Percentiles rank a stretch among this genome's conserved stretches.
Conservation (phyloP, 92 coral and sea anemone species). For the Porites evermanni region DNA sequence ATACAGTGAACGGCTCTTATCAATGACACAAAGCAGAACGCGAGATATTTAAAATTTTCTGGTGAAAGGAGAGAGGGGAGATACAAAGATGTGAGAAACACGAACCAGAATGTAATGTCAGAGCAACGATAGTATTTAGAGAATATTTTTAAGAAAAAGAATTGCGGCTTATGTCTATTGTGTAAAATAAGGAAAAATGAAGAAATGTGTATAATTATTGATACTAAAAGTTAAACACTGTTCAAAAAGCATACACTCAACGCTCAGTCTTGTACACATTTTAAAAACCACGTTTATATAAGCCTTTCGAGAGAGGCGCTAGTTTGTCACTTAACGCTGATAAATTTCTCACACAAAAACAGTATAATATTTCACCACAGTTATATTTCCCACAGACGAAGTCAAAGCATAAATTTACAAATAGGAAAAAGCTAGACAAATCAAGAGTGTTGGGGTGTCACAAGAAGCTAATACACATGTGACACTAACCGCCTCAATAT, state of each 20-base stretch:
- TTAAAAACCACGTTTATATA: constrained; percentile 33
- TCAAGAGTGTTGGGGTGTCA: constrained; percentile 42
- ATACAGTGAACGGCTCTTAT: constrained; percentile 32
- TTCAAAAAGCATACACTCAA: constrained; percentile 39
- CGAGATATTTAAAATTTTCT: constrained; percentile 56
- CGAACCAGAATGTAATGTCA: constrained; percentile 20
- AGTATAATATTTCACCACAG: constrained; percentile 46
- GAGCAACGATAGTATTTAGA: constrained; percentile 27
- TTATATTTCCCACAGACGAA: constrained; percentile 48
- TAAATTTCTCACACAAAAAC: constrained; percentile 38
- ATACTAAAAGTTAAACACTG: constrained; percentile 41
- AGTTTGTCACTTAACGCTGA: constrained; percentile 50
- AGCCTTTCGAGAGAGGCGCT: constrained; percentile 44
- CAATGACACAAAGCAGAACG: constrained; percentile 54
- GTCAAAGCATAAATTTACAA: constrained; percentile 47
- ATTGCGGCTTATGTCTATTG: constrained; percentile 22
- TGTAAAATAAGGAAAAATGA: constrained; percentile 39
- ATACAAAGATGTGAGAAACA: constrained; percentile 42
- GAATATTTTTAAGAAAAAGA: constrained; percentile 39
- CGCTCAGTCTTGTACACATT: constrained; percentile 33
- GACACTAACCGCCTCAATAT: constrained; percentile 36
- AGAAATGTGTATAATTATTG: constrained; percentile 53
- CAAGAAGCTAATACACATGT: constrained; percentile 38
- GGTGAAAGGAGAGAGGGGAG: constrained; percentile 26
- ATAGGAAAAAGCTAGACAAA: constrained; percentile 41